These are phyloP conservation scores for Arenicola marina DNA, from an alignment of 2,888 invertebrate genomes.

Conservation along the genomic window DNA sequence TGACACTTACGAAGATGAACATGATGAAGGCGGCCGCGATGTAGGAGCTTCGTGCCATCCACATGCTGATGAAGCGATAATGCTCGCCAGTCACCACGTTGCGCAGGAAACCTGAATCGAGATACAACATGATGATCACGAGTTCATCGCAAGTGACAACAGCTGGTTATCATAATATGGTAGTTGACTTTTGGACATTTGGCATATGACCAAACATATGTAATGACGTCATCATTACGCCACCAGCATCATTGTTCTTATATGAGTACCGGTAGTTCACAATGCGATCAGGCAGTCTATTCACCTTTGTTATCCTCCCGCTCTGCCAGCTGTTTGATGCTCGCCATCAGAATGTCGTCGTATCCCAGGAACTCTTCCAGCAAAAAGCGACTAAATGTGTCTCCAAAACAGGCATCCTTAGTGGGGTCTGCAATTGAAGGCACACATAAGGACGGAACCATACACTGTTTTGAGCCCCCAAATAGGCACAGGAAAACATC, in stretches of 20 bases:
- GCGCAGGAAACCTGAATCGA: conserved; percentile 64
- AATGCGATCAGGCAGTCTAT: not conserved
- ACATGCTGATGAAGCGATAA: conserved; percentile 96
- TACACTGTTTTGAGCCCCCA: too few relatives aligned
- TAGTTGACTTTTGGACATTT: too few relatives aligned
- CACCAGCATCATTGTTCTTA: too few relatives aligned
- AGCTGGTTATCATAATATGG: not conserved
- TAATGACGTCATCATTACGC: too few relatives aligned
- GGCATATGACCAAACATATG: too few relatives aligned
- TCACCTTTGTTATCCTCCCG: conserved; percentile 93
- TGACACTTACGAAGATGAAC: conserved; percentile 92
- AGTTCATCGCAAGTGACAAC: not conserved
- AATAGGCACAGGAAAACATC: too few relatives aligned
- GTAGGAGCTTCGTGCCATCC: conserved; percentile 94
- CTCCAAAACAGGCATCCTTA: conserved; percentile 91
- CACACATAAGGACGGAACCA: too few relatives aligned
- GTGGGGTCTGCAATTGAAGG: conserved; percentile 73
- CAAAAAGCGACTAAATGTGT: conserved; percentile 84
- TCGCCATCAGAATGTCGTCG: conserved; percentile 95
- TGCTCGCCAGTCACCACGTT: conserved; percentile 98
- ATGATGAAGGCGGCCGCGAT: conserved; percentile 95
- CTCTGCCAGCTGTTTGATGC: conserved; percentile 92
- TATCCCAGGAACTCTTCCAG: conserved; percentile 94
- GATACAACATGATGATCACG: not conserved
- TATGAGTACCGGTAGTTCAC: not conserved